A percentile compares a stretch with the other conserved stretches of the same genome.
Conservation (phyloP, 2,797 vertebrate genomes). For the Loriculus beryllinus region DNA sequence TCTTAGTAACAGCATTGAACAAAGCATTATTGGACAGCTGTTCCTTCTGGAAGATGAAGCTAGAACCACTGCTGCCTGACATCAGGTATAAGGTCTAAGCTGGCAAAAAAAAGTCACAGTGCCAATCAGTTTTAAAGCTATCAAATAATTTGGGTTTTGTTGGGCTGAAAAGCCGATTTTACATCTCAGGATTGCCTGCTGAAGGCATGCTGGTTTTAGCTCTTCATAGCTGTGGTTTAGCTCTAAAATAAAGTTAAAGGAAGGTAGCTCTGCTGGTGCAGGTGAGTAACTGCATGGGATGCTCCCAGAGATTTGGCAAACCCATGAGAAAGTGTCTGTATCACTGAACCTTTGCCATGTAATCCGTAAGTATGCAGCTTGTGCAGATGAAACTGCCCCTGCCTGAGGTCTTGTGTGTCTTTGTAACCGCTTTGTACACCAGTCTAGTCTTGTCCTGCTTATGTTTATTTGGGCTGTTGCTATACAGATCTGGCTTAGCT, state of each 20-base stretch:
- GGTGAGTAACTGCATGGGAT: background rate
- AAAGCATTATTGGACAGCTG: background rate
- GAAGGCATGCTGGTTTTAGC: background rate
- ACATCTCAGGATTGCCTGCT: background rate
- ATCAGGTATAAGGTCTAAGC: background rate
- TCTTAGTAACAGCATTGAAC: background rate
- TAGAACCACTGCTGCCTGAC: background rate
- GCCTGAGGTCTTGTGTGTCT: rapidly evolving
- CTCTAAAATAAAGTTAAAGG: background rate
- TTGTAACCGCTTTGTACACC: background rate
- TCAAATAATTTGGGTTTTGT: background rate
- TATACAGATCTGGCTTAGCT: background rate
- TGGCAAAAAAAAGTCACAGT: background rate
- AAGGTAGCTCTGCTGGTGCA: background rate
- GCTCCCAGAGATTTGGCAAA: background rate
- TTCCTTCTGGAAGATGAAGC: background rate
- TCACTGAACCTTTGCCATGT: background rate
- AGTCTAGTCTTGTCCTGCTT: background rate
- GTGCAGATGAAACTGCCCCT: background rate
- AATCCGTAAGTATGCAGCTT: background rate
- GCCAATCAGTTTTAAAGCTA: background rate
- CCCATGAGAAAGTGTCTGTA: background rate
- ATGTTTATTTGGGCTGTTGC: background rate
- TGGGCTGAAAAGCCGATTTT: background rate
- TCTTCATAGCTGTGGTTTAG: background rate